phyloP scores from a whole-genome alignment of 2,888 invertebrate genomes.

The Cylloceria caligata region DNA sequence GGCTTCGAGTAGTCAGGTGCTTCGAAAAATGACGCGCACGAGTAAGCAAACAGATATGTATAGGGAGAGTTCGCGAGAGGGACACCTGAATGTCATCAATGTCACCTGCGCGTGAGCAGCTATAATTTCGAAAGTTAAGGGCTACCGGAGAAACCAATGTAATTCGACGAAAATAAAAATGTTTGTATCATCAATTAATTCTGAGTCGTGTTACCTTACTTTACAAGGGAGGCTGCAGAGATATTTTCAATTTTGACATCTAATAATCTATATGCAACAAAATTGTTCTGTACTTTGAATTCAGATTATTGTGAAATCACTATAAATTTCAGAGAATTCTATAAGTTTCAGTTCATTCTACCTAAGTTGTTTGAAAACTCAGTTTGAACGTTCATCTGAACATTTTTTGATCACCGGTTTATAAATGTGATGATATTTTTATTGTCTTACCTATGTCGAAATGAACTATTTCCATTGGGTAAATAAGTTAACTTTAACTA shows the following conservation, averaged over 20 bases:
- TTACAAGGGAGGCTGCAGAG: not conserved
- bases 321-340: not conserved
- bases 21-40: constrained; percentile 11
- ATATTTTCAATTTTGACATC: not conserved
- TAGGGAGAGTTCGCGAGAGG: constrained; percentile 21
- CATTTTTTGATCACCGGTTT: no score
- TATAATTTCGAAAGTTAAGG: constrained; percentile 61
- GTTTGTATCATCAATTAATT: constrained; percentile 13
- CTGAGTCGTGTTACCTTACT: not conserved
- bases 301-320: not conserved
- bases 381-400: no score
- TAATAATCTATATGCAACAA: not conserved
- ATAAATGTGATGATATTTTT: no score
- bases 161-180: constrained; percentile 11
- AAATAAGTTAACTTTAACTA: no score
- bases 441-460: no score
- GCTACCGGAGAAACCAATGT: constrained; percentile 23
- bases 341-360: no score
- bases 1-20: constrained; percentile 22
- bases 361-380: no score
- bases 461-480: no score
- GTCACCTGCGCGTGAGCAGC: constrained; percentile 63
- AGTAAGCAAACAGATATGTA: not conserved
- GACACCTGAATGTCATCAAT: constrained; percentile 58
- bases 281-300: not conserved